Evolutionary conservation across 2,797 vertebrate genomes (phyloP).

Genomic region (Champsocephalus gunnari): DNA sequence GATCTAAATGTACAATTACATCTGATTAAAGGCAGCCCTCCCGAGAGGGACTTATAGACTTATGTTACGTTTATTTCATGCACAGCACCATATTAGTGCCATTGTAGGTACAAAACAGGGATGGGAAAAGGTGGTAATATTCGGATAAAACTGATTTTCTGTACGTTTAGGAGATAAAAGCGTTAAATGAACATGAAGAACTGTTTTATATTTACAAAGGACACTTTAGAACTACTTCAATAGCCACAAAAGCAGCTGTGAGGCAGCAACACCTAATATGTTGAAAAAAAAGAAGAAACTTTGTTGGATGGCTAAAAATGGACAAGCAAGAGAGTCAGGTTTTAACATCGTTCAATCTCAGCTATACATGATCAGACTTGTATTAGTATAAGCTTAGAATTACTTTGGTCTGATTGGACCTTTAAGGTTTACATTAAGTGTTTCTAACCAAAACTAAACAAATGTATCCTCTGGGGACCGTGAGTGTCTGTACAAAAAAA

Average conservation of each 20-base stretch:
- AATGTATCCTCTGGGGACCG: background rate
- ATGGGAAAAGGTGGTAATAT: too few species aligned
- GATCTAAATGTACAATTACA: conserved; percentile 13
- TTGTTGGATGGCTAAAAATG: background rate
- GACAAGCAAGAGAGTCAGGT: background rate
- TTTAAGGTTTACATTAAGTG: too few species aligned
- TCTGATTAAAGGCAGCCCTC: background rate
- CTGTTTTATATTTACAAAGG: too few species aligned
- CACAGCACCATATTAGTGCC: too few species aligned
- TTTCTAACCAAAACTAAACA: background rate
- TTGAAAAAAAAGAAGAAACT: too few species aligned
- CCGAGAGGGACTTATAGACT: background rate
- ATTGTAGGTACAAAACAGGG: too few species aligned
- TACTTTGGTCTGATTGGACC: background rate
- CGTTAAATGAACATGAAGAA: too few species aligned
- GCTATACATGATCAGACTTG: too few species aligned
- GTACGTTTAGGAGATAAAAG: too few species aligned
- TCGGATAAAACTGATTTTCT: too few species aligned
- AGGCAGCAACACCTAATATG: background rate
- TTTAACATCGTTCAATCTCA: background rate
- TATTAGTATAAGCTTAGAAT: too few species aligned
- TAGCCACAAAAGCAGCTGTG: too few species aligned
- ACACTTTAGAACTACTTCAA: background rate
- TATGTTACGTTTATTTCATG: background rate
- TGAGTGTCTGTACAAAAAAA: background rate